Conservation (phyloP, 2,888 invertebrate genomes). For the Anodontia alba region DNA sequence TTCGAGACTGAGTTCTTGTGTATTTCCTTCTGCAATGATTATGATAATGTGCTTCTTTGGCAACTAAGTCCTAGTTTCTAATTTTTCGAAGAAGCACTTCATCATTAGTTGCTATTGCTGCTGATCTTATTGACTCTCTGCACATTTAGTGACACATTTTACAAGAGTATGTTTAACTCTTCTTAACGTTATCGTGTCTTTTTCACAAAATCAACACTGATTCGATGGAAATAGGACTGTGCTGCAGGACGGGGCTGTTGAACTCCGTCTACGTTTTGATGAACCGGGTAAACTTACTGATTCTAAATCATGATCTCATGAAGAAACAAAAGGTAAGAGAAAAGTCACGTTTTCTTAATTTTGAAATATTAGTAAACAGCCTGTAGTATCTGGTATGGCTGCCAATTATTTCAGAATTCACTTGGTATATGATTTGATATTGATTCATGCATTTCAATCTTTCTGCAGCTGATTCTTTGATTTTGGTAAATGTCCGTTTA, state of each 20-base stretch:
- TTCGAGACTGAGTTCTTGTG: constrained; percentile 21
- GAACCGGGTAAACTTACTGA: no score
- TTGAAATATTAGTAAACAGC: background rate
- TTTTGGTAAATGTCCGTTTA: background rate
- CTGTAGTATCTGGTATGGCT: background rate
- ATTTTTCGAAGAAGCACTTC: constrained; percentile 20
- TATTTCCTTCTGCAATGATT: constrained; percentile 30
- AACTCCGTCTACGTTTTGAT: no score
- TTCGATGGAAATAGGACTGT: constrained; percentile 25
- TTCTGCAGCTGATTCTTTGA: background rate
- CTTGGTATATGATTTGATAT: background rate
- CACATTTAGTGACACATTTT: constrained; percentile 37
- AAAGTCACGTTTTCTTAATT: background rate
- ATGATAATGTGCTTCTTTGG: constrained; percentile 42
- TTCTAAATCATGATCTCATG: no score
- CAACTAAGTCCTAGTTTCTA: constrained; percentile 25
- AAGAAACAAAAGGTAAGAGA: no score
- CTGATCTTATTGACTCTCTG: constrained; percentile 33
- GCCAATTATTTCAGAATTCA: background rate
- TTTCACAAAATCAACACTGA: constrained; percentile 40
- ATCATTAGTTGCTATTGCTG: constrained; percentile 21
- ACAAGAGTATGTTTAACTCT: constrained; percentile 20
- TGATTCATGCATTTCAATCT: constrained; percentile 2
- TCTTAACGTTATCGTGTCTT: constrained; percentile 32
- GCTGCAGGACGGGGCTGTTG: background rate